A percentile compares a stretch with the other conserved stretches of the same genome.
Conservation (phyloP, 2,113 vertebrate genomes). For the Brachyhypopomus gauderio region DNA sequence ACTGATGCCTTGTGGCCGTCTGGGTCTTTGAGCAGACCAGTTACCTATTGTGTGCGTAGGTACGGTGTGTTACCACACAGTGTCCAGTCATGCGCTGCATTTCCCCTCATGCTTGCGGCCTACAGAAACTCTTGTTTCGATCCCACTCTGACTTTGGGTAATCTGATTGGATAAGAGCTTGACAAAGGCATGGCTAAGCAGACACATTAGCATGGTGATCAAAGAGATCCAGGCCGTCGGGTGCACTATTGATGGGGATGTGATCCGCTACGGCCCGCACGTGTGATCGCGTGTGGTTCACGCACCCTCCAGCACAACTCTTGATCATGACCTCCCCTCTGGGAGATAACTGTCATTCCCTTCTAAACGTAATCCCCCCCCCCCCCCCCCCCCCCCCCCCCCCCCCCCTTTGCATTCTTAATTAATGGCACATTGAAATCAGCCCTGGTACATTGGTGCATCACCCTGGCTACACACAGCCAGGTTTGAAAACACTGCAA, state of each 20-base stretch:
- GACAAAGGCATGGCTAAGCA: not conserved
- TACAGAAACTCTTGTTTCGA: not conserved
- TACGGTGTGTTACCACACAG: not conserved
- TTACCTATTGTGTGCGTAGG: conserved; percentile 17
- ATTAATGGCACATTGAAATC: not conserved
- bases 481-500: not conserved
- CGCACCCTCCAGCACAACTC: conserved; percentile 7
- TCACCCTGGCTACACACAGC: not conserved
- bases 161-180: not conserved
- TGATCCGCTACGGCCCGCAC: not conserved
- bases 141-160: not conserved
- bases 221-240: conserved; percentile 3
- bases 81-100: too few relatives aligned
- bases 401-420: not conserved
- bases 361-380: too few relatives aligned
- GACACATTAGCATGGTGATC: not conserved
- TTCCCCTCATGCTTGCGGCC: too few relatives aligned
- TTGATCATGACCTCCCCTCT: conserved; percentile 16
- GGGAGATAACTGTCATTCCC: not conserved
- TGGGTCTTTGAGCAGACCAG: not conserved
- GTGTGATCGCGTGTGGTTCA: conserved; percentile 30
- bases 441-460: not conserved
- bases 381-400: accelerated
- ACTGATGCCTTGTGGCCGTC: not conserved
- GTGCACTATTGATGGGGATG: conserved; percentile 12